These are phyloP conservation scores for Ornithorhynchus anatinus DNA, from an alignment of 2,113 vertebrate genomes.

Conservation along the genomic window DNA sequence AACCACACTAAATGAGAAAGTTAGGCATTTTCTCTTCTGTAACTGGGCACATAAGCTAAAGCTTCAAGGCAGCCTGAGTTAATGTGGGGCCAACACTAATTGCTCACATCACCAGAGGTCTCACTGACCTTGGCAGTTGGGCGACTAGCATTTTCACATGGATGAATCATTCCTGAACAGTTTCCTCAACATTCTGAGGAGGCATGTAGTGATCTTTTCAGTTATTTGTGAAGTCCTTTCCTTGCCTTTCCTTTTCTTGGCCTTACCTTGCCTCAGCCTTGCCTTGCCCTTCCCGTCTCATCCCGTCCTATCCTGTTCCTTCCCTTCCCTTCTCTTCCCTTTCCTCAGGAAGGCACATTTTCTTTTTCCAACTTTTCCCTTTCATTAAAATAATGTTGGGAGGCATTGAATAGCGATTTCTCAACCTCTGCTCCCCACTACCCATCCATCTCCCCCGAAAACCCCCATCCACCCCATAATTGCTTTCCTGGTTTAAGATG, in stretches of 20 bases:
- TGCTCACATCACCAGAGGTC: constrained; percentile 56
- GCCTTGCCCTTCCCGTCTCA: accelerated
- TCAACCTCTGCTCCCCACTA: no score
- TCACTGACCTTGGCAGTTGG: constrained; percentile 62
- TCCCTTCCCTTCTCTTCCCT: neutral
- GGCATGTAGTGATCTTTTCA: constrained; percentile 44
- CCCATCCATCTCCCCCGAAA: no score
- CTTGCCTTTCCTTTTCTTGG: neutral
- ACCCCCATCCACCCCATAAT: no score
- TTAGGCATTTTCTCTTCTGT: constrained; percentile 5
- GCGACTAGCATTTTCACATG: constrained; percentile 40
- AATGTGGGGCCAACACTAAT: constrained; percentile 21
- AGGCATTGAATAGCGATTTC: no score
- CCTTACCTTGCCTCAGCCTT: accelerated
- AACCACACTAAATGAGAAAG: neutral
- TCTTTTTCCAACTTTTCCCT: no score
- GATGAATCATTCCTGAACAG: constrained; percentile 57
- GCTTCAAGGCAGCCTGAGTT: constrained; percentile 11
- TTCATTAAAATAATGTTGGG: no score
- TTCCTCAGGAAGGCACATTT: no score
- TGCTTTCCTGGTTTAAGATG: no score
- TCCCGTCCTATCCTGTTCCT: neutral
- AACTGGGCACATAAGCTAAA: constrained; percentile 8
- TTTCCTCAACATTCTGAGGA: constrained; percentile 40
- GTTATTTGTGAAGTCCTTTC: constrained; percentile 37